Percentiles rank a stretch among this genome's conserved stretches.
phyloP scores from a whole-genome alignment of 2,888 invertebrate species.

The Pyrgus malvae region DNA sequence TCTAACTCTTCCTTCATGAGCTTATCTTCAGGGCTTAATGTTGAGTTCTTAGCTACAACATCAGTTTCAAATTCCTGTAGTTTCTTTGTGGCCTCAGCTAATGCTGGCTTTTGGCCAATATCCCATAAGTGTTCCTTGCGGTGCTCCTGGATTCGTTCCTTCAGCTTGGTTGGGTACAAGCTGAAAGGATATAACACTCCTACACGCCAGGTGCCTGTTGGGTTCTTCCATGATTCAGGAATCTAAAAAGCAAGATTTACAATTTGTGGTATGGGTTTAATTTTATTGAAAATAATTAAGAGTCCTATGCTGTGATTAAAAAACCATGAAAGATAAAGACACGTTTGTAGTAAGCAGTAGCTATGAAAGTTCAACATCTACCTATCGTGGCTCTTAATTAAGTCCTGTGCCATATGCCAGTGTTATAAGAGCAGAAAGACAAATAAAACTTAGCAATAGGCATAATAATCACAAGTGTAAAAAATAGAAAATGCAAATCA shows the following conservation, averaged over 20 bases:
- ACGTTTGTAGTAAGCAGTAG: no score
- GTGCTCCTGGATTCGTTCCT: slow-evolving; percentile 90
- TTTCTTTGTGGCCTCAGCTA: slow-evolving; percentile 89
- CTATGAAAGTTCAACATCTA: no score
- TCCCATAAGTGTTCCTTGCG: slow-evolving; percentile 93
- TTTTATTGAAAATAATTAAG: no score
- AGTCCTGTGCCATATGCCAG: no score
- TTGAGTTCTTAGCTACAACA: slow-evolving; percentile 60
- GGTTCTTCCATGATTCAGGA: slow-evolving; percentile 91
- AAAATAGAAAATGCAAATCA: no score
- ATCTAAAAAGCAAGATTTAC: slow-evolving; percentile 79
- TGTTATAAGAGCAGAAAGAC: no score
- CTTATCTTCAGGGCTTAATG: slow-evolving; percentile 86
- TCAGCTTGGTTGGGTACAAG: slow-evolving; percentile 91
- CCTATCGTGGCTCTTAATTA: no score
- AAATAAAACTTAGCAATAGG: no score
- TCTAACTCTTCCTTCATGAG: slow-evolving; percentile 94
- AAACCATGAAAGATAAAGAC: no score
- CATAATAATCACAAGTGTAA: no score
- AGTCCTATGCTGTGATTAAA: no score
- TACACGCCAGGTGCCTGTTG: slow-evolving; percentile 91
- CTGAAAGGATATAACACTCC: slow-evolving; percentile 93
- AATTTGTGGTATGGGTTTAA: no score
- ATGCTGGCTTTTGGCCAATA: slow-evolving; percentile 87
- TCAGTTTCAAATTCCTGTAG: slow-evolving; percentile 87